phyloP scores from a whole-genome alignment of 2,113 vertebrate genomes.

The Pseudorhombus dupliciocellatus region DNA sequence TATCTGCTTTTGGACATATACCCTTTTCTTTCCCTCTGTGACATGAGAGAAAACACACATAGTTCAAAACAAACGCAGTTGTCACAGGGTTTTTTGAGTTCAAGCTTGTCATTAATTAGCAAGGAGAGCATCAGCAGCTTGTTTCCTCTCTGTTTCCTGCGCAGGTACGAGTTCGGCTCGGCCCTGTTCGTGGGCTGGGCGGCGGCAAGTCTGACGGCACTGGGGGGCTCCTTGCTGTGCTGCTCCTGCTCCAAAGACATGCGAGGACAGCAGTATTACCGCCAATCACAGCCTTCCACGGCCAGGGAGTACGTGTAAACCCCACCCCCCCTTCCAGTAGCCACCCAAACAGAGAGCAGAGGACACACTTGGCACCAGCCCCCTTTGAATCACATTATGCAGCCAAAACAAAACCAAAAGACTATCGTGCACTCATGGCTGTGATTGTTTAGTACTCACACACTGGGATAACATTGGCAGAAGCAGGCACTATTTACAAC shows the following conservation, averaged over 20 bases:
- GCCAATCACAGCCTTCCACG: constrained; percentile 86
- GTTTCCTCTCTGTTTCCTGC: not conserved
- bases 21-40: no score
- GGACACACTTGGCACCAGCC: constrained; percentile 66
- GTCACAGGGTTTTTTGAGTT: not conserved
- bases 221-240: constrained; percentile 94
- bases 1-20: no score
- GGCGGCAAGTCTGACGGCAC: constrained; percentile 86
- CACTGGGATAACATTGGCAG: not conserved
- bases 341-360: constrained; percentile 72
- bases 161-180: constrained; percentile 94
- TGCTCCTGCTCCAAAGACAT: constrained; percentile 90
- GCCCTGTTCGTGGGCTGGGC: constrained; percentile 96
- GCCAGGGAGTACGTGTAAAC: constrained; percentile 95
- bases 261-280: constrained; percentile 88
- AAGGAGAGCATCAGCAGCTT: not conserved
- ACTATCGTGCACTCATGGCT: constrained; percentile 23
- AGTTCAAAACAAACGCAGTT: not conserved
- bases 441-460: constrained; percentile 1
- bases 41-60: no score
- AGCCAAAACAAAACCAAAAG: constrained; percentile 26
- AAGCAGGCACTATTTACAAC: not conserved
- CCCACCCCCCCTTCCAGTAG: constrained; percentile 57
- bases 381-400: constrained; percentile 41
- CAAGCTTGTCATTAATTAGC: not conserved